These are phyloP conservation scores for Tringa solitaria DNA, from an alignment of 2,113 vertebrate genomes.

Conservation along the genomic window DNA sequence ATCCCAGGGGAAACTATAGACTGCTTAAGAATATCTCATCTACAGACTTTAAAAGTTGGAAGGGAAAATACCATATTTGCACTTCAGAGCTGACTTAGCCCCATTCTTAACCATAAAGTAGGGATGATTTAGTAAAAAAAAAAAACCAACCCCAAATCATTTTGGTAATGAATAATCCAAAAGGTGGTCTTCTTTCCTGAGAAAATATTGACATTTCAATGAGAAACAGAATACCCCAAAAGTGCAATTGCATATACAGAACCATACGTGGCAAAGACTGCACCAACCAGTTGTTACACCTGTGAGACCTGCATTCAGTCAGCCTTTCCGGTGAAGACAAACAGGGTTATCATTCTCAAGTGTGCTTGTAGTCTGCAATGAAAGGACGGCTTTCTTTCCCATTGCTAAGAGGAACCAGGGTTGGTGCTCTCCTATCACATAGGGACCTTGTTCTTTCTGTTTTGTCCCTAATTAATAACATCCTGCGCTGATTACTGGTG, in stretches of 20 bases:
- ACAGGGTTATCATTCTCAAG: neutral
- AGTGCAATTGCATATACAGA: accelerated
- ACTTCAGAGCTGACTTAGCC: neutral
- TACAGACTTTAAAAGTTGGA: neutral
- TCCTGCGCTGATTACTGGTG: neutral
- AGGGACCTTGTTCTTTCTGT: neutral
- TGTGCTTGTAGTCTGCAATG: neutral
- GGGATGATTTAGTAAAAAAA: neutral
- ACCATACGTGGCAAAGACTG: neutral
- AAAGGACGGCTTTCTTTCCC: neutral
- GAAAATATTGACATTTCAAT: neutral
- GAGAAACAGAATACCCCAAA: neutral
- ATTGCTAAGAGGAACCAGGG: neutral
- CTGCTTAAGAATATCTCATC: accelerated
- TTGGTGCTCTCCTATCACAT: neutral
- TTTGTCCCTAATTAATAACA: neutral
- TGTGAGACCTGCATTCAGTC: accelerated
- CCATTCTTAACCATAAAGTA: neutral
- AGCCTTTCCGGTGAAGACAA: neutral
- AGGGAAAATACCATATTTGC: accelerated
- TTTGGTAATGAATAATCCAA: neutral
- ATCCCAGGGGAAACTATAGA: neutral
- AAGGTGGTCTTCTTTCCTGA: neutral
- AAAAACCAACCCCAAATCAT: neutral
- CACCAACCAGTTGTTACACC: neutral